These are phyloP conservation scores for Netelia inedita DNA, from an alignment of 2,888 invertebrate species.

Conservation along the genomic window DNA sequence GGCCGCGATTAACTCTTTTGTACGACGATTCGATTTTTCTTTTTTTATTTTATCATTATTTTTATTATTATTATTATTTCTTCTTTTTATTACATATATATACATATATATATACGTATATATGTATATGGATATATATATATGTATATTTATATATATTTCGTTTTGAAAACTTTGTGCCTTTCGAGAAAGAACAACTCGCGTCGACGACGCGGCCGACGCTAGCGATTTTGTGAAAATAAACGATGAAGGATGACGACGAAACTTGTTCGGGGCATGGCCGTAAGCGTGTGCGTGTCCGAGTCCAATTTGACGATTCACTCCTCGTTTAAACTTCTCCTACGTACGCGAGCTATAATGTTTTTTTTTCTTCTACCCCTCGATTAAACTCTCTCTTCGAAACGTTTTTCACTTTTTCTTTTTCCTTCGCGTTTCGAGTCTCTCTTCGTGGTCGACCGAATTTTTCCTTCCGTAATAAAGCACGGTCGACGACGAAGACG, in stretches of 20 bases:
- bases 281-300: conserved; percentile 38
- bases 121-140: background rate
- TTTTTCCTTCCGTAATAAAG: background rate
- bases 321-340: conserved; percentile 34
- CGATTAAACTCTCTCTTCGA: no score
- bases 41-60: background rate
- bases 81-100: conserved; percentile 1
- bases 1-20: conserved; percentile 12
- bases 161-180: conserved; percentile 52
- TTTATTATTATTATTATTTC: background rate
- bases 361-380: background rate
- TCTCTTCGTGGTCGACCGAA: background rate
- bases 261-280: conserved; percentile 23
- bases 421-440: background rate
- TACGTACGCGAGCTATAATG: background rate
- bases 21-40: conserved; percentile 22
- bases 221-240: conserved; percentile 29
- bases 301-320: conserved; percentile 48
- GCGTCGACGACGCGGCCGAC: conserved; percentile 49
- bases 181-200: conserved; percentile 48
- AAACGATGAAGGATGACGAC: conserved; percentile 18
- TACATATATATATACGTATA: background rate
- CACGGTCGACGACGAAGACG: background rate
- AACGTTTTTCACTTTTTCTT: no score
- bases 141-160: background rate